phyloP scores from a whole-genome alignment of 1,140 invertebrate genomes.

The Euura lappo region DNA sequence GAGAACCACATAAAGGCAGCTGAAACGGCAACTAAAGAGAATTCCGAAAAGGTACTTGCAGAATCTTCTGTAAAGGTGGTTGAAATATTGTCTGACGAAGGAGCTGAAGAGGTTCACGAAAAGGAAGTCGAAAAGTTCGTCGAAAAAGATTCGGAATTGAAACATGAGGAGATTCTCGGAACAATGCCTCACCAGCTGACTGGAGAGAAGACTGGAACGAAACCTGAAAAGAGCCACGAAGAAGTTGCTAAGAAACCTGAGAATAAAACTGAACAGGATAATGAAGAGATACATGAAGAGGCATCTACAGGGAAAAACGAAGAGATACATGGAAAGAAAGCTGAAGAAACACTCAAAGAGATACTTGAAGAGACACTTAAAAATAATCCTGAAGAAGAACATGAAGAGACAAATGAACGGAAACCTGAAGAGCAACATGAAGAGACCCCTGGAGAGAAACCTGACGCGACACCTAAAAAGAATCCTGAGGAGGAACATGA shows the following conservation, averaged over 20 bases:
- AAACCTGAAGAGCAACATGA: constrained; percentile 14
- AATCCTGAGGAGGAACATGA: constrained; percentile 8
- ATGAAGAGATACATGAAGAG: constrained; percentile 4
- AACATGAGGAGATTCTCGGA: no score
- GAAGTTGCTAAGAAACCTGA: not conserved
- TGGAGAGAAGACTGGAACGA: not conserved
- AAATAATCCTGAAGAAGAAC: constrained; percentile 14
- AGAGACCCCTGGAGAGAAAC: not conserved
- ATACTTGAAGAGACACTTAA: constrained; percentile 6
- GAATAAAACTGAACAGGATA: not conserved
- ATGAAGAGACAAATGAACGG: constrained; percentile 10
- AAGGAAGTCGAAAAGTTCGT: no score
- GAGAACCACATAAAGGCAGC: not conserved
- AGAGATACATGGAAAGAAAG: not conserved
- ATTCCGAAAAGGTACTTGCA: not conserved
- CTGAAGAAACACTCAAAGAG: constrained; percentile 6
- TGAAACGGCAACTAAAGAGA: not conserved
- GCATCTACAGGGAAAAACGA: not conserved
- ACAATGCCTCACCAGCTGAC: no score
- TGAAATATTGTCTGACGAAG: no score
- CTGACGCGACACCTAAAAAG: no score
- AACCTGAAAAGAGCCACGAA: not conserved
- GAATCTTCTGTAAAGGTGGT: no score
- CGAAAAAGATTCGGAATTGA: no score
- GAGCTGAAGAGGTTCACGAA: no score